phyloP scores from a whole-genome alignment of 2,888 invertebrate species.

The Thecocarcelia acutangulata region DNA sequence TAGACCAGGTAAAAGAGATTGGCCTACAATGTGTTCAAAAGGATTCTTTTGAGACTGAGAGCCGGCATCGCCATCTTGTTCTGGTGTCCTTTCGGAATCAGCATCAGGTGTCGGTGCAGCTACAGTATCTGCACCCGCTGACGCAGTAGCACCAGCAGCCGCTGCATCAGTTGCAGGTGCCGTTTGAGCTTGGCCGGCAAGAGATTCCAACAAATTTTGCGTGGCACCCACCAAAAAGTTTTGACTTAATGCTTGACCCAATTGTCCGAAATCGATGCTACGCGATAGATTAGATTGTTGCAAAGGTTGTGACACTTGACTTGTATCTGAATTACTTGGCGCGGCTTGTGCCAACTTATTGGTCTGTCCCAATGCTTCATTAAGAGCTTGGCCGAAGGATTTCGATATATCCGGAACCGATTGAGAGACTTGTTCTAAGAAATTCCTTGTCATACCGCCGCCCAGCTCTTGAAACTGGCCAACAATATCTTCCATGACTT shows the following conservation, averaged over 20 bases:
- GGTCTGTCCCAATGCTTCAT: constrained; percentile 38
- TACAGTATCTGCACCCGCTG: not conserved
- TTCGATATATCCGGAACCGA: constrained; percentile 48
- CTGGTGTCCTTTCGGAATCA: not conserved
- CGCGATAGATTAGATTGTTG: not conserved
- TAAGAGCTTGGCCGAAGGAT: constrained; percentile 33
- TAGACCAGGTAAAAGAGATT: constrained; percentile 42
- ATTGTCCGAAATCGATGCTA: constrained; percentile 7
- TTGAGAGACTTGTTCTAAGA: constrained; percentile 31
- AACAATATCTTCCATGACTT: constrained; percentile 33
- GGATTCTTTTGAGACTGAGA: constrained; percentile 27
- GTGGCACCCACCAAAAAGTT: constrained; percentile 34
- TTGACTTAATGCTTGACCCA: constrained; percentile 46
- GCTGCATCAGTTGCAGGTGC: too few species aligned
- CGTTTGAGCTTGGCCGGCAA: too few species aligned
- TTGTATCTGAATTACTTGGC: constrained; percentile 38
- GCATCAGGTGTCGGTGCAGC: not conserved
- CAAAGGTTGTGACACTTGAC: constrained; percentile 22
- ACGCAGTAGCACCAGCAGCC: too few species aligned
- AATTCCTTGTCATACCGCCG: constrained; percentile 18
- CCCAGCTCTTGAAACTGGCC: constrained; percentile 26
- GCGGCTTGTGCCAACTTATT: constrained; percentile 36
- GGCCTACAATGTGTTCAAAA: constrained; percentile 26
- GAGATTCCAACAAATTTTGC: constrained; percentile 12
- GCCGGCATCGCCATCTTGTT: not conserved